These are phyloP conservation scores for Syngnathoides biaculeatus DNA, from an alignment of 2,113 vertebrate genomes.

Conservation along the genomic window DNA sequence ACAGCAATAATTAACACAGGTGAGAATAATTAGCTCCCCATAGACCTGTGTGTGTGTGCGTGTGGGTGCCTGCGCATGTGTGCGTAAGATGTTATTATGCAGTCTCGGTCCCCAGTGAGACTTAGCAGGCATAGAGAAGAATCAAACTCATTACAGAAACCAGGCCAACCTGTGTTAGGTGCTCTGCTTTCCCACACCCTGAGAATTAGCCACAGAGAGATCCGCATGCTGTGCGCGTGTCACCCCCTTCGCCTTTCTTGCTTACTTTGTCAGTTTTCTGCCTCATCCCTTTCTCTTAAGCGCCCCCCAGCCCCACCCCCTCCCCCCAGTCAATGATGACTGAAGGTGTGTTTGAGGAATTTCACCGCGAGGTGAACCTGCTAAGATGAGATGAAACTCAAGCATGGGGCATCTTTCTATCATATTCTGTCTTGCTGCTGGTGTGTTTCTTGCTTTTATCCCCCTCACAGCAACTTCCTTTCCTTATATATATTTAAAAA, in stretches of 20 bases:
- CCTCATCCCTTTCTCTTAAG: constrained; percentile 7
- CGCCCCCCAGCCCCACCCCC: constrained; percentile 6
- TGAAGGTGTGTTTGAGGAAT: constrained; percentile 60
- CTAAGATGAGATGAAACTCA: constrained; percentile 63
- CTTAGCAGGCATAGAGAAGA: constrained; percentile 82
- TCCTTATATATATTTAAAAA: constrained; percentile 14
- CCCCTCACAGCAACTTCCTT: constrained; percentile 18
- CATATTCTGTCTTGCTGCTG: constrained; percentile 41
- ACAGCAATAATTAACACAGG: constrained; percentile 99
- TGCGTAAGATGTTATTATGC: constrained; percentile 81
- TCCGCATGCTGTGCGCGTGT: constrained; percentile 30
- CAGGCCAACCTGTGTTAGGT: constrained; percentile 80
- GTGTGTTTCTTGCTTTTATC: constrained; percentile 40
- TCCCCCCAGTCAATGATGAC: constrained; percentile 25
- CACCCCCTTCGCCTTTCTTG: constrained; percentile 10
- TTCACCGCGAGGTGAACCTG: constrained; percentile 61
- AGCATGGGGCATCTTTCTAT: constrained; percentile 37
- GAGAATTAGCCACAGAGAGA: constrained; percentile 66
- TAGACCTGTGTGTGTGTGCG: constrained; percentile 78
- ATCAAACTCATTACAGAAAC: constrained; percentile 90
- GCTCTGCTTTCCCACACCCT: constrained; percentile 70
- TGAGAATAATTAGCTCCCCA: constrained; percentile 98
- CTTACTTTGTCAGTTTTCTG: constrained; percentile 4
- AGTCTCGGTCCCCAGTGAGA: constrained; percentile 82
- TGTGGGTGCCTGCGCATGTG: constrained; percentile 16